phyloP scores from a whole-genome alignment of 2,797 vertebrate genomes.

The Rhadinocentrus ornatus region DNA sequence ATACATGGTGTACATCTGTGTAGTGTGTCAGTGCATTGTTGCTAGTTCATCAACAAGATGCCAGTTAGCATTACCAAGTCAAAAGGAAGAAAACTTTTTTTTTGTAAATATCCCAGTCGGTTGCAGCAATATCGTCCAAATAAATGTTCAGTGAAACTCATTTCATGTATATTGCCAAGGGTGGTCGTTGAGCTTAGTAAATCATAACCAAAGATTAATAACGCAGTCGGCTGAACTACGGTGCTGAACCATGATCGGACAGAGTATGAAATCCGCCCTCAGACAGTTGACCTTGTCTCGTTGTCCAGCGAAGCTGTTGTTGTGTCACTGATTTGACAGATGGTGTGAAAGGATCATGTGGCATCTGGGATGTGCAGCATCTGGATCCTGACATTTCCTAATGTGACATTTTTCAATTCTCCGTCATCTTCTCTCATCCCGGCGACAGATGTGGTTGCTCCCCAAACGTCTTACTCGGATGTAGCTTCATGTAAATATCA shows the following conservation, averaged over 20 bases:
- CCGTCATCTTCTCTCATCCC: not conserved
- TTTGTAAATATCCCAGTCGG: not conserved
- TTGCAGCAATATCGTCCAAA: constrained; percentile 29
- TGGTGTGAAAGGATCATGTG: not conserved
- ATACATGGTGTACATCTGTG: constrained; percentile 37
- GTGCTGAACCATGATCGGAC: constrained; percentile 30
- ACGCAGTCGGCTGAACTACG: constrained; percentile 34
- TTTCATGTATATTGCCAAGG: constrained; percentile 30
- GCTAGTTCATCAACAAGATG: constrained; percentile 24
- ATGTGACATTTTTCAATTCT: constrained; percentile 9
- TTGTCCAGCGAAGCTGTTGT: constrained; percentile 4
- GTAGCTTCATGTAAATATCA: too few species aligned
- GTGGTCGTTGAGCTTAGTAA: constrained; percentile 68
- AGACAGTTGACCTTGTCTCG: not conserved
- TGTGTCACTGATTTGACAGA: constrained; percentile 3
- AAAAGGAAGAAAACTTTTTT: constrained; percentile 16
- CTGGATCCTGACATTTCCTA: constrained; percentile 12
- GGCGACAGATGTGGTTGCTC: not conserved
- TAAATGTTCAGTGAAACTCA: constrained; percentile 8
- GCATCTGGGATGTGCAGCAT: constrained; percentile 2
- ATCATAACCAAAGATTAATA: constrained; percentile 72
- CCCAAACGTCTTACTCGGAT: not conserved
- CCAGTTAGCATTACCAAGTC: constrained; percentile 30
- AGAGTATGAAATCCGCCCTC: not conserved
- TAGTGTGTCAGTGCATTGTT: constrained; percentile 30